A percentile compares a stretch with the other conserved stretches of the same genome.
Evolutionary conservation across 1,140 invertebrate species (phyloP).

Genomic region (Drosophila sproati): DNA sequence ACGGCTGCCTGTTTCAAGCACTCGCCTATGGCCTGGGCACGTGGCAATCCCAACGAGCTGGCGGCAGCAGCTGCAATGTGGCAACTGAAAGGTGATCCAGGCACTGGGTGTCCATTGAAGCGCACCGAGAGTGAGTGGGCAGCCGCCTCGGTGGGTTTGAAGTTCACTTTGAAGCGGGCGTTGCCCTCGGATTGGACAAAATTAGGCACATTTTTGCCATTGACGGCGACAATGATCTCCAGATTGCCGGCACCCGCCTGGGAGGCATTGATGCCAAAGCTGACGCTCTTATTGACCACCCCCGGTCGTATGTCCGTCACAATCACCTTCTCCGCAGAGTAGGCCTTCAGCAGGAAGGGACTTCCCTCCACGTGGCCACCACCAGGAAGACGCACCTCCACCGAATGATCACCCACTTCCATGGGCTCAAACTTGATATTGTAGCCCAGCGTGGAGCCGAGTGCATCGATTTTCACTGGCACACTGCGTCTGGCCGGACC

Average conservation of each 20-base stretch:
- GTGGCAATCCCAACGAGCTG: conserved; percentile 79
- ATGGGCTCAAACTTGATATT: conserved; percentile 93
- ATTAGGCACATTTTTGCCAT: conserved; percentile 98
- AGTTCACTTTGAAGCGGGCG: conserved; percentile 97
- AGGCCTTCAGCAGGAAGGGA: conserved; percentile 97
- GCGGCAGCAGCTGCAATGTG: conserved; percentile 87
- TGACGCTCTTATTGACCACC: conserved; percentile 95
- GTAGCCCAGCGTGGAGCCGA: conserved; percentile 85
- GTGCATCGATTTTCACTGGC: conserved; percentile 87
- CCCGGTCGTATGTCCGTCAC: conserved; percentile 96
- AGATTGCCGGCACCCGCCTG: conserved; percentile 95
- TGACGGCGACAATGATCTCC: conserved; percentile 99
- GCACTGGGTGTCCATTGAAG: conserved; percentile 98
- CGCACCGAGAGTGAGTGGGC: conserved; percentile 95
- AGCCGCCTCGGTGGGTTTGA: conserved; percentile 96
- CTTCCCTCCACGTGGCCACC: conserved; percentile 95
- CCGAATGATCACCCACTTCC: conserved; percentile 96
- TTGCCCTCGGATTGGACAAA: conserved; percentile 99
- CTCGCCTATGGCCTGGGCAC: conserved; percentile 86
- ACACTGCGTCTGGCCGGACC: conserved; percentile 90
- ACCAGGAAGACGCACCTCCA: conserved; percentile 91
- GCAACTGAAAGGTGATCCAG: conserved; percentile 95
- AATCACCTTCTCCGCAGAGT: conserved; percentile 93
- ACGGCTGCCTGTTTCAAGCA: conserved; percentile 87
- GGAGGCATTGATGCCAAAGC: conserved; percentile 94